Percentiles rank a stretch among this genome's conserved stretches.
These are phyloP conservation scores for Apamea crenata DNA, from an alignment of 2,888 invertebrate species.

Conservation along the genomic window DNA sequence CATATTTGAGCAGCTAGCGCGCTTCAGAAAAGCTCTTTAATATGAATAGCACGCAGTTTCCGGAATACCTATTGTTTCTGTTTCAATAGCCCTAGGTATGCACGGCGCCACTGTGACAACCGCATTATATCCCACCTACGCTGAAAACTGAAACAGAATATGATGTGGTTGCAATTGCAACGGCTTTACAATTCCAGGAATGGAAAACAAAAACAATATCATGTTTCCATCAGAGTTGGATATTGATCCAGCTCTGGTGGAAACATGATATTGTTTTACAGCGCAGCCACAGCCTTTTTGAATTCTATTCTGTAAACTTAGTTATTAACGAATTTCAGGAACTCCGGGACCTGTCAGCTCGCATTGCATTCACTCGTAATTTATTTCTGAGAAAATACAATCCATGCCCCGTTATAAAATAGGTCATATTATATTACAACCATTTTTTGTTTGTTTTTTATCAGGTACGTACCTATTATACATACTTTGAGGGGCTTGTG, in stretches of 20 bases:
- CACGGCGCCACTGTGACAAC: neutral
- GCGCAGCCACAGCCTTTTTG: neutral
- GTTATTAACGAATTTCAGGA: neutral
- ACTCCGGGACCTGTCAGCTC: neutral
- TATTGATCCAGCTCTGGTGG: no score
- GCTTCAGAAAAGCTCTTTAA: neutral
- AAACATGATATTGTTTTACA: neutral
- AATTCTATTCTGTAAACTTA: slow-evolving; percentile 1
- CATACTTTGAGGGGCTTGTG: neutral
- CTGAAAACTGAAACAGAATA: slow-evolving; percentile 6
- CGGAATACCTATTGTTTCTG: neutral
- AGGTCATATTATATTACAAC: neutral
- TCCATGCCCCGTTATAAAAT: neutral
- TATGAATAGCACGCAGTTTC: neutral
- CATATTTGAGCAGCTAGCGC: neutral
- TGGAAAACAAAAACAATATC: slow-evolving; percentile 7
- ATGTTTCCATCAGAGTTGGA: neutral
- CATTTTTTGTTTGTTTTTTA: neutral
- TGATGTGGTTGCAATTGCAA: neutral
- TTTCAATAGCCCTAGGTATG: neutral
- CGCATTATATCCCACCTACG: neutral
- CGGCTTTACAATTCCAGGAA: slow-evolving; percentile 2
- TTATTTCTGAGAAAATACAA: neutral
- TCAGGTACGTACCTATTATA: neutral
- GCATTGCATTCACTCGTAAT: neutral